Percentiles rank a stretch among this genome's conserved stretches.
Conservation (phyloP, 2,888 invertebrate genomes). For the Rhingia campestris region DNA sequence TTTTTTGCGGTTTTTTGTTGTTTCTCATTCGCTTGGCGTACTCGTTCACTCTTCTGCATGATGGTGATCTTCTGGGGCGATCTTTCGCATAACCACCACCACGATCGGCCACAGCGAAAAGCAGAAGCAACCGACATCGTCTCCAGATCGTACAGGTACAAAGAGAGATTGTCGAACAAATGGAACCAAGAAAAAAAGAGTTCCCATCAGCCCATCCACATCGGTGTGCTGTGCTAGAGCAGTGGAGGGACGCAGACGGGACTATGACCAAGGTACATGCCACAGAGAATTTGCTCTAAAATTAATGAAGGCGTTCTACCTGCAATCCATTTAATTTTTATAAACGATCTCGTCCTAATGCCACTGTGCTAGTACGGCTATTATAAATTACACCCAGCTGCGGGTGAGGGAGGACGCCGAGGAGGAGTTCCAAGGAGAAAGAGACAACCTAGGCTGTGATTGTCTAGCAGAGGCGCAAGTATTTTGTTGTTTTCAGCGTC, state of each 20-base stretch:
- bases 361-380: constrained; percentile 77
- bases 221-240: constrained; percentile 32
- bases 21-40: background rate
- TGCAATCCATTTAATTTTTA: constrained; percentile 80
- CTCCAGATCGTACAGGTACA: constrained; percentile 65
- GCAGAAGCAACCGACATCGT: constrained; percentile 69
- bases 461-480: constrained; percentile 44
- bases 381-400: constrained; percentile 76
- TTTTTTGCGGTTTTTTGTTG: constrained; percentile 12
- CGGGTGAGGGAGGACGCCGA: constrained; percentile 7
- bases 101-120: constrained; percentile 29
- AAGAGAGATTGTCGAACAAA: constrained; percentile 60
- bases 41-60: constrained; percentile 51
- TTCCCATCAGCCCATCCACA: constrained; percentile 54
- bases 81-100: constrained; percentile 33
- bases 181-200: constrained; percentile 43
- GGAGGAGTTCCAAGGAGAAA: constrained; percentile 33
- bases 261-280: constrained; percentile 57
- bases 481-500: constrained; percentile 56
- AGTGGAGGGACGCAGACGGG: constrained; percentile 58
- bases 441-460: constrained; percentile 64
- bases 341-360: constrained; percentile 79
- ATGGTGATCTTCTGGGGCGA: constrained; percentile 54
- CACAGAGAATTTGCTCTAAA: constrained; percentile 75
- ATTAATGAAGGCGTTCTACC: constrained; percentile 81